Evolutionary conservation across 2,113 vertebrate genomes (phyloP).

Genomic region (Pungitius pungitius): DNA sequence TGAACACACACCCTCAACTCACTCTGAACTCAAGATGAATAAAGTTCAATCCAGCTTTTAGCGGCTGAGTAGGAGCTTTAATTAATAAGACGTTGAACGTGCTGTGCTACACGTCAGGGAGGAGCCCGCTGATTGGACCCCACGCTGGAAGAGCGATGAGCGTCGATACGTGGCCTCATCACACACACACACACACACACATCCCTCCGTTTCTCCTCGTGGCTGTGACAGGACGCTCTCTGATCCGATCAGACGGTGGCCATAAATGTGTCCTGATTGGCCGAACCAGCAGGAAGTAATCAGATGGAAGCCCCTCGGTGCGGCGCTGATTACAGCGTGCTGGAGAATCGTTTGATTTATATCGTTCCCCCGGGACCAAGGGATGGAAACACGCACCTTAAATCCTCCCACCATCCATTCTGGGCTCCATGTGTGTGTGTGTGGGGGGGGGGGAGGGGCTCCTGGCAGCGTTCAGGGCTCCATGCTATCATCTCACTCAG

Average conservation of each 20-base stretch:
- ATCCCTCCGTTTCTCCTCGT: too few species aligned
- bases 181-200: too few species aligned
- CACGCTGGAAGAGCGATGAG: slow-evolving; percentile 54
- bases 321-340: slow-evolving; percentile 57
- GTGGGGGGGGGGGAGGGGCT: too few species aligned
- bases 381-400: slow-evolving; percentile 42
- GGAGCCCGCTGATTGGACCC: slow-evolving; percentile 43
- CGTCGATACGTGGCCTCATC: too few species aligned
- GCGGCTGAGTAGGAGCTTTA: neutral
- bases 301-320: slow-evolving; percentile 64
- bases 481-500: slow-evolving; percentile 31
- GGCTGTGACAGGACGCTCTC: too few species aligned
- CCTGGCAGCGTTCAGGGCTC: slow-evolving; percentile 7
- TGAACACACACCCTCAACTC: slow-evolving; percentile 19
- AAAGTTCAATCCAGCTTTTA: slow-evolving; percentile 6
- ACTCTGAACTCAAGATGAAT: slow-evolving; percentile 46
- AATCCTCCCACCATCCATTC: slow-evolving; percentile 66
- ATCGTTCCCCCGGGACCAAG: slow-evolving; percentile 44
- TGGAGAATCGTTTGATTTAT: slow-evolving; percentile 41
- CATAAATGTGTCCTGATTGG: slow-evolving; percentile 55
- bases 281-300: slow-evolving; percentile 67
- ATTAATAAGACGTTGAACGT: neutral
- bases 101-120: slow-evolving; percentile 55
- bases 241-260: too few species aligned
- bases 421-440: slow-evolving; percentile 64